Evolutionary conservation across 2,113 vertebrate species (phyloP), one percentile per base, ranked within the genome.

Genomic region (Aphyosemion australe): DNA sequence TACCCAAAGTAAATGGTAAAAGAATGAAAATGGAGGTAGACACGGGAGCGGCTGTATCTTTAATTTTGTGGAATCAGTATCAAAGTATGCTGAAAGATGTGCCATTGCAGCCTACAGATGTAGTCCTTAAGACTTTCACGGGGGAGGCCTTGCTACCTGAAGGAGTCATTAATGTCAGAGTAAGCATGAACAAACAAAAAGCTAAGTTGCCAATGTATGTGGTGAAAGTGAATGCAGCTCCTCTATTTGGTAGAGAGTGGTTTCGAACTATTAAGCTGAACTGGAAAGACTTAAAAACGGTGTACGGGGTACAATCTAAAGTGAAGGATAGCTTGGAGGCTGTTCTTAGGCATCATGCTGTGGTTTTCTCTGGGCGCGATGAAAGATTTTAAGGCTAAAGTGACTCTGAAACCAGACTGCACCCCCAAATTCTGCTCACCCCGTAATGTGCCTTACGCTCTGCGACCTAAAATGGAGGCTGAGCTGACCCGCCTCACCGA

Each of bases 351-450:
- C 39, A 8, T 16, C 31, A 21, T 15, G 34, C 45, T 3, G 47
- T 45, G 6, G 5, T 50, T 50, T 62, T 62, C 45, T 13, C 32
- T 50, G 9, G 34, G 60, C 18, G 21, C 12, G 2, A 14, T 62
- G 18, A 49, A 8, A 12, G 18, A 46, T 21, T 20, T 50, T 37
- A 20, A 50, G 15, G 46, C 32, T 1, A 62, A 31, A 39, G 2
- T 62, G n/a, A 50, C 34, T 62, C 47, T 62, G 2, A 50, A 16
- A 15, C 47, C 32, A 15, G 6, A 62, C 12, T 12, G 14, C 39
- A n/a, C 49, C 8, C 19, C 60, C 47, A 41, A 62, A 37, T 62
- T 39, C 34, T 52, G 60, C 16, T 34, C 49, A 15, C 34, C 48
- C 13, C 6, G 14, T 15, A 62, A 21, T 14, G 10, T 62, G 46